Percentiles rank a stretch among this genome's conserved stretches.
Evolutionary conservation across 2,113 vertebrate species (phyloP).

Genomic region (Albula glossodonta): DNA sequence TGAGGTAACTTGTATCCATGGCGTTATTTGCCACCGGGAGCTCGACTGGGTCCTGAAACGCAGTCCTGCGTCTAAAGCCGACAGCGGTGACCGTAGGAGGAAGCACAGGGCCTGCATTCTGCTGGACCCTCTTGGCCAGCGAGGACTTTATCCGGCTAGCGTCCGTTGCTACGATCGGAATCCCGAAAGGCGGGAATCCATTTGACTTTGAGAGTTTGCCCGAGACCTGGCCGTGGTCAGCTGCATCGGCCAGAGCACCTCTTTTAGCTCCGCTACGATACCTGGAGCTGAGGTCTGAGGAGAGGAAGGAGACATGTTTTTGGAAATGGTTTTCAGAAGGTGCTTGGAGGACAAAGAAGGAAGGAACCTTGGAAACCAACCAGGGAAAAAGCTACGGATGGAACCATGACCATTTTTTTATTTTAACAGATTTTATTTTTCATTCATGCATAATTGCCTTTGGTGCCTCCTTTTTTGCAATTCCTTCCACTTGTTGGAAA

Average conservation of each 20-base stretch:
- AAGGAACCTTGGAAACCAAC: not conserved
- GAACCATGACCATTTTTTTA: conserved; percentile 27
- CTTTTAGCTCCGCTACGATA: too few species aligned
- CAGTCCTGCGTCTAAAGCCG: not conserved
- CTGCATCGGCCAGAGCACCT: too few species aligned
- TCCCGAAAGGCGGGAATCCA: too few species aligned
- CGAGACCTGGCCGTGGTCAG: too few species aligned
- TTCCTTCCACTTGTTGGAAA: conserved; percentile 71
- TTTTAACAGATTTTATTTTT: conserved; percentile 17
- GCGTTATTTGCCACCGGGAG: conserved; percentile 56
- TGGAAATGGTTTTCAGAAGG: not conserved
- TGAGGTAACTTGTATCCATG: conserved; percentile 53
- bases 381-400: conserved; percentile 32
- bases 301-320: not conserved
- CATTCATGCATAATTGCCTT: conserved; percentile 66
- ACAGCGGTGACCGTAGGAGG: not conserved
- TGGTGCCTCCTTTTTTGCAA: conserved; percentile 70
- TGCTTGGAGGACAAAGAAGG: not conserved
- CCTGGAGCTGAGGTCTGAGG: too few species aligned
- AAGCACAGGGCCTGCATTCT: conserved; percentile 20
- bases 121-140: conserved; percentile 38
- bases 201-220: too few species aligned
- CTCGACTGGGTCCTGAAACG: conserved; percentile 28
- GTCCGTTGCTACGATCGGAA: too few species aligned
- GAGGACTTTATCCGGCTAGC: conserved; percentile 29